A percentile compares a stretch with the other conserved stretches of the same genome.
Evolutionary conservation across 2,113 vertebrate genomes (phyloP).

Genomic region (Kryptolebias marmoratus): DNA sequence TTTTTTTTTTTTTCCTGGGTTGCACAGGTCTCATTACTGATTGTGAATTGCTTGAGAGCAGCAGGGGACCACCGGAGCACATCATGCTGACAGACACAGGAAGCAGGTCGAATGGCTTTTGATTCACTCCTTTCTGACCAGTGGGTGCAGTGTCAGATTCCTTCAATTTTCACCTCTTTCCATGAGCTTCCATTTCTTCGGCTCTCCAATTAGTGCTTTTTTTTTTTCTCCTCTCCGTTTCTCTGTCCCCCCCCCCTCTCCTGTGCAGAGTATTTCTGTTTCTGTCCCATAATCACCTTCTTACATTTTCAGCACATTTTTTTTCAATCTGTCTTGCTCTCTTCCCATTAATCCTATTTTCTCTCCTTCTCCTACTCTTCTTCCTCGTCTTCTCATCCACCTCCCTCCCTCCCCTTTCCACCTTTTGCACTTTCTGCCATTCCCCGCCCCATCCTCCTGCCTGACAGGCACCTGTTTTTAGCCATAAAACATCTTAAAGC

Average conservation of each 20-base stretch:
- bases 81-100: constrained; percentile 12
- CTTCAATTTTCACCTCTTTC: constrained; percentile 39
- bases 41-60: constrained; percentile 21
- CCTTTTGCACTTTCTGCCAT: constrained; percentile 37
- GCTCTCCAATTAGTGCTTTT: constrained; percentile 23
- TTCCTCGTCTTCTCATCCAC: neutral
- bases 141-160: constrained; percentile 4
- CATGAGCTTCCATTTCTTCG: neutral
- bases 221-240: neutral
- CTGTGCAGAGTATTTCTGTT: constrained; percentile 37
- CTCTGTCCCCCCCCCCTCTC: constrained; percentile 19
- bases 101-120: constrained; percentile 15
- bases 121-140: constrained; percentile 25
- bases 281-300: constrained; percentile 23
- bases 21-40: constrained; percentile 41
- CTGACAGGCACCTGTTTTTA: constrained; percentile 28
- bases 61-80: constrained; percentile 19
- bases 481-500: constrained; percentile 35
- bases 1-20: neutral
- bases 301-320: constrained; percentile 22
- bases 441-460: neutral
- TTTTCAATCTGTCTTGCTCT: constrained; percentile 15
- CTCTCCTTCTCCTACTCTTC: neutral
- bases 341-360: constrained; percentile 44
- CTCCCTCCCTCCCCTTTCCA: constrained; percentile 14